phyloP scores from a whole-genome alignment of 2,888 invertebrate genomes.

The Patella ulyssiponensis region DNA sequence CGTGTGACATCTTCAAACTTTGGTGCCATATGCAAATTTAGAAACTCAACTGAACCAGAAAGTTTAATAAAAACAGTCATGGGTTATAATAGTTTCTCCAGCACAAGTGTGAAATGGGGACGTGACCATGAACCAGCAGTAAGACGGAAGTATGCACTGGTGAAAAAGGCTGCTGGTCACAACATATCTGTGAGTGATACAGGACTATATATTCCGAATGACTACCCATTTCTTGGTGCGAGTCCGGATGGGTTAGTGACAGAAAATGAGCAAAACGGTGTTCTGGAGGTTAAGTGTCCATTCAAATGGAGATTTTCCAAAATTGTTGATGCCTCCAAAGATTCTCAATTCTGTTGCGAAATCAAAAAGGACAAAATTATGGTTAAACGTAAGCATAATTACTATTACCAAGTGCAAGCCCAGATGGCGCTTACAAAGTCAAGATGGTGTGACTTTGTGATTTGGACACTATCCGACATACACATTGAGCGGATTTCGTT shows the following conservation, averaged over 20 bases:
- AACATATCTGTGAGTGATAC: neutral
- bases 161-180: conserved; percentile 1
- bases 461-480: conserved; percentile 12
- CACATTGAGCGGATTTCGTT: conserved; percentile 8
- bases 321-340: neutral
- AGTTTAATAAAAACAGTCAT: conserved; percentile 1
- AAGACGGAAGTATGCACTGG: neutral
- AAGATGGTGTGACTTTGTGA: conserved; percentile 16
- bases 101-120: neutral
- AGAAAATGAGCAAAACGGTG: neutral
- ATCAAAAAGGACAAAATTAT: neutral
- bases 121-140: conserved; percentile 6
- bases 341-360: conserved; percentile 10
- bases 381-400: neutral
- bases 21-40: neutral
- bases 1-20: conserved; percentile 5
- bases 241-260: neutral
- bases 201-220: neutral
- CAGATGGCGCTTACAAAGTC: conserved; percentile 8
- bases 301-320: conserved; percentile 8
- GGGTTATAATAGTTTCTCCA: neutral
- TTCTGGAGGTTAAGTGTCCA: conserved; percentile 2
- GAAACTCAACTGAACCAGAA: neutral
- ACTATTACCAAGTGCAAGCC: conserved; percentile 7
- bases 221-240: neutral